These are phyloP conservation scores for Oncorhynchus gorbuscha DNA, from an alignment of 2,113 vertebrate species.

Conservation along the genomic window DNA sequence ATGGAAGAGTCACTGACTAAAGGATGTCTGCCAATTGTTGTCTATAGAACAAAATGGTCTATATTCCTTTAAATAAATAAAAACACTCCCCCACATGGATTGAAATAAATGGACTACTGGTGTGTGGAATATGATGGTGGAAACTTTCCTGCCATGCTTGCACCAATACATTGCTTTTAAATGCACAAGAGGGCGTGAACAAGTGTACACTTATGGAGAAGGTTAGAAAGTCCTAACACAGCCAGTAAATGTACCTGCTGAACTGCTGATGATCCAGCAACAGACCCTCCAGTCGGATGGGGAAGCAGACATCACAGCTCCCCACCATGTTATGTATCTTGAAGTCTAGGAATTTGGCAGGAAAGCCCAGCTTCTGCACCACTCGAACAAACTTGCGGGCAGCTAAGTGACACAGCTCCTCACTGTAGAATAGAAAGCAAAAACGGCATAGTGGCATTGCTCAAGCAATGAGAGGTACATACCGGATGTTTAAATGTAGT, in stretches of 20 bases:
- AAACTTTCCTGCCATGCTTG: too few relatives aligned
- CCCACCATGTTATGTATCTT: conserved; percentile 99
- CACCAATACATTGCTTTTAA: too few relatives aligned
- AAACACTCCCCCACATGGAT: too few relatives aligned
- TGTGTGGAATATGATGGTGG: too few relatives aligned
- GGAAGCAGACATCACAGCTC: conserved; percentile 93
- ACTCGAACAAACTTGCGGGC: conserved; percentile 92
- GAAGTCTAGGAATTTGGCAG: conserved; percentile 94
- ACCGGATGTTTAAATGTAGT: background rate
- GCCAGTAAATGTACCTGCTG: conserved; percentile 79
- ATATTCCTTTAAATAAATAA: too few relatives aligned
- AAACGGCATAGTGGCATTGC: background rate
- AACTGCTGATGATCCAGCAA: conserved; percentile 93
- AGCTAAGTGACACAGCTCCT: conserved; percentile 90
- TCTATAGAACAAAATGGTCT: too few relatives aligned
- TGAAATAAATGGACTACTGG: too few relatives aligned
- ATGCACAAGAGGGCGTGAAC: too few relatives aligned
- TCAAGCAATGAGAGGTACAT: background rate
- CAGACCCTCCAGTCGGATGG: conserved; percentile 90
- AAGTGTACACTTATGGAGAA: background rate
- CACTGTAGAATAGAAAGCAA: conserved; percentile 66
- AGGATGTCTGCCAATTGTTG: background rate
- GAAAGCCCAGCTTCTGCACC: conserved; percentile 95
- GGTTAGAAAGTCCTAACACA: background rate
- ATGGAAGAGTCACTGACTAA: background rate